Evolutionary conservation across 2,888 invertebrate species (phyloP), one percentile per base, ranked within the genome.

Genomic region (Anarsia innoxiella): DNA sequence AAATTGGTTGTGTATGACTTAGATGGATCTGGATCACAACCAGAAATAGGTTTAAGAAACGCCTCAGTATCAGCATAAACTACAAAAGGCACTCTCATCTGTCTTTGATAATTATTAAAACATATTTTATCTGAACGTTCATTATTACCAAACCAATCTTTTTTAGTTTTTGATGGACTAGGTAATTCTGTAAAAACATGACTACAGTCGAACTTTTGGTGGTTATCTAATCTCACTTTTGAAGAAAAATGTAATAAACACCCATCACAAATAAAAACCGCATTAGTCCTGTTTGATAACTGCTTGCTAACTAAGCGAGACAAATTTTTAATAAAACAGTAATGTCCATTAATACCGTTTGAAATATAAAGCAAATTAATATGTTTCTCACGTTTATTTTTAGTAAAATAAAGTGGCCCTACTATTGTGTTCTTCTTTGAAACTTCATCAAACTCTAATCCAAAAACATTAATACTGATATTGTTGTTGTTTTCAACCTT

Each of bases 381-480:
- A 39, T 53, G 53, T 6, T 8, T 38, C 5, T 9, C 12, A 36
- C 40, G 45, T 9, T 27, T 35, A 23, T 5, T 33, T 31, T 48
- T 51, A 11, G 48, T 49, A 23, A 49, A 47, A 37, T 49, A 46
- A 27, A 52, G 19, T 1, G 56, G 53, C 12, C 52, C 53, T n/a
- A 52, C 26, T 2, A 48, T 35, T 12, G 9, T 6, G 12, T 28
- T 2, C 4, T 4, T 12, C 10, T 12, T 28, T 9, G 2, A 12
- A 4, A 6, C 12, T 12, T 11, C 8, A 31, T 51, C 35, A 39
- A 39, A 54, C 35, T 53, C 48, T 42, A 59, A 41, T n/a, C 50
- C 49, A 40, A 49, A 57, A 23, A 56, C 51, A 36, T 55, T 54
- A n/a, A 53, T 45, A 39, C 54, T 54, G 3, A 56, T 40, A 35